A percentile compares a stretch with the other conserved stretches of the same genome.
Evolutionary conservation across 1,140 invertebrate genomes (phyloP).

Genomic region (Venturia canescens): DNA sequence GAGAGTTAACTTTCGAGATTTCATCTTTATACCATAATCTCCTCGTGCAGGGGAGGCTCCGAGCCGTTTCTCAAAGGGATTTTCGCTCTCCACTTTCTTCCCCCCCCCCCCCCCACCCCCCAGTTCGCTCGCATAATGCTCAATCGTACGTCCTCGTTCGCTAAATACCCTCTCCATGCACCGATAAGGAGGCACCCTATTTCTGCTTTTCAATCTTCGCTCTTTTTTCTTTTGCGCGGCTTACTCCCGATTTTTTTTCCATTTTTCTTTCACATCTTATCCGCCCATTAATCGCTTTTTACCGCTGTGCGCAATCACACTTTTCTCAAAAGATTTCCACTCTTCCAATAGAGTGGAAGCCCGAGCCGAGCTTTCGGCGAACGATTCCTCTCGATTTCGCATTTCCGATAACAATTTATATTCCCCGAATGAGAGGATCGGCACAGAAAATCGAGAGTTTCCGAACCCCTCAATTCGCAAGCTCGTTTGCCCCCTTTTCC

Average conservation of each 20-base stretch:
- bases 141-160: constrained; percentile 17
- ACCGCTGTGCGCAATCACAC: not conserved
- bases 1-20: constrained; percentile 14
- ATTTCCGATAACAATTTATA: not conserved
- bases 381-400: not conserved
- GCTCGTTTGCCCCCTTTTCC: not conserved
- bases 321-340: not conserved
- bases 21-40: constrained; percentile 19
- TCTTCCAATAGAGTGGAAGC: not conserved
- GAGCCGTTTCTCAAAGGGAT: constrained; percentile 18
- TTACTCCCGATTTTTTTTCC: not conserved
- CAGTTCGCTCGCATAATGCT: not conserved
- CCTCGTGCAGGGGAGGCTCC: not conserved
- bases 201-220: not conserved
- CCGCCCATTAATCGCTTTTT: not conserved
- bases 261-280: not conserved
- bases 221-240: not conserved
- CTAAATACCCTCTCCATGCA: constrained; percentile 20
- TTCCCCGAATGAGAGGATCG: not conserved
- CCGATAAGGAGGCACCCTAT: not conserved
- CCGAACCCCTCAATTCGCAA: not conserved
- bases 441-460: not conserved
- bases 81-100: not conserved
- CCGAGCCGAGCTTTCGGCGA: not conserved
- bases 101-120: too few species aligned